Conservation (phyloP, 2,888 invertebrate genomes). For the Gnatocerus cornutus region DNA sequence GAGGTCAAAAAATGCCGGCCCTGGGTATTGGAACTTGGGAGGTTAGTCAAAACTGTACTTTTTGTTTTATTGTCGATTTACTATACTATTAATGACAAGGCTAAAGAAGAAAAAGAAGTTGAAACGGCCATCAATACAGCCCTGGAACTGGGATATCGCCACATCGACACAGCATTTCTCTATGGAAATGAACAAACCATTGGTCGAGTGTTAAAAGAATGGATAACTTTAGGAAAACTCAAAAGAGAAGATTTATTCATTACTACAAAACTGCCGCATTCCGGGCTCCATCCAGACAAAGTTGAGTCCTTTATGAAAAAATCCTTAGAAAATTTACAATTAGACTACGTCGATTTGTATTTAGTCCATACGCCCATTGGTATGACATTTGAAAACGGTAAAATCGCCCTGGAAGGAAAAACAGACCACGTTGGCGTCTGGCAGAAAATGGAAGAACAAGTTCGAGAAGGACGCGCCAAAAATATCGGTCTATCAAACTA, state of each 20-base stretch:
- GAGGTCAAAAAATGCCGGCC: conserved; percentile 61
- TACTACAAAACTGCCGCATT: conserved; percentile 85
- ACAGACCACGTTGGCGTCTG: conserved; percentile 55
- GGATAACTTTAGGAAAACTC: conserved; percentile 79
- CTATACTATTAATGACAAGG: no score
- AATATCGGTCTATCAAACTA: conserved; percentile 89
- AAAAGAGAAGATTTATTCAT: conserved; percentile 86
- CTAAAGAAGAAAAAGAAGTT: conserved; percentile 76
- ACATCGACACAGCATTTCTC: conserved; percentile 85
- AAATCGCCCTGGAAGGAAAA: conserved; percentile 60
- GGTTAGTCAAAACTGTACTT: conserved; percentile 71
- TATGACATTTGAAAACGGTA: conserved; percentile 47
- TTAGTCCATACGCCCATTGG: conserved; percentile 60
- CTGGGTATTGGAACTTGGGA: conserved; percentile 88
- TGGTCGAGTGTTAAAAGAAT: conserved; percentile 80
- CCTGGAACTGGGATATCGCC: conserved; percentile 83
- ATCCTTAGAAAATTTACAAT: conserved; percentile 56
- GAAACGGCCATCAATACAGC: conserved; percentile 80
- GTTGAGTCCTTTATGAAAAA: conserved; percentile 57
- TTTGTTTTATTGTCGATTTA: not conserved
- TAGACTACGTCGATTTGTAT: conserved; percentile 61
- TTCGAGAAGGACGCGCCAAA: conserved; percentile 77
- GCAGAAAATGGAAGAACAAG: conserved; percentile 79
- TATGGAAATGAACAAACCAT: conserved; percentile 84
- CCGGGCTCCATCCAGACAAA: conserved; percentile 74